phyloP scores from a whole-genome alignment of 1,140 invertebrate species.

The Drosophila setifemur region DNA sequence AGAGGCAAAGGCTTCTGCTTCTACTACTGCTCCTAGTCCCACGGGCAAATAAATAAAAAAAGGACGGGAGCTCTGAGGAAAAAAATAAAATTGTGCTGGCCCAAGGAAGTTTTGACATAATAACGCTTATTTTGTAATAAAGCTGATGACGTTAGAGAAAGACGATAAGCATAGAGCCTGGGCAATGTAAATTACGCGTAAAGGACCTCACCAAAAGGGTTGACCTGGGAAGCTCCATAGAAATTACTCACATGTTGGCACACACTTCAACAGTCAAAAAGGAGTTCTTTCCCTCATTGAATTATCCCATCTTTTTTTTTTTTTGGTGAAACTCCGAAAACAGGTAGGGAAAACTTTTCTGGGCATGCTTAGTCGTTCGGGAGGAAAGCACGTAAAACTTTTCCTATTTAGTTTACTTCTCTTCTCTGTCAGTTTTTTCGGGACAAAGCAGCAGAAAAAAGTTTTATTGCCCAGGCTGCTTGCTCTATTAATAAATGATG shows the following conservation, averaged over 20 bases:
- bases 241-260: slow-evolving; percentile 48
- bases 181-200: slow-evolving; percentile 43
- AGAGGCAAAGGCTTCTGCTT: slow-evolving; percentile 46
- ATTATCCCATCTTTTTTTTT: slow-evolving; percentile 42
- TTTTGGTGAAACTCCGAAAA: neutral
- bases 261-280: slow-evolving; percentile 15
- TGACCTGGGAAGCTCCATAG: slow-evolving; percentile 28
- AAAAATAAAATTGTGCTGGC: neutral
- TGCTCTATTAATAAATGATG: slow-evolving; percentile 56
- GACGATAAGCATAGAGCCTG: slow-evolving; percentile 16
- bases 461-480: slow-evolving; percentile 30
- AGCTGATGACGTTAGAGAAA: slow-evolving; percentile 40
- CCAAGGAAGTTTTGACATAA: slow-evolving; percentile 29
- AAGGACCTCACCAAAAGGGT: slow-evolving; percentile 29
- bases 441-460: slow-evolving; percentile 11
- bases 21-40: slow-evolving; percentile 8
- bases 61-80: neutral
- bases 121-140: slow-evolving; percentile 60
- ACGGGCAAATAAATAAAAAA: neutral
- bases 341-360: slow-evolving; percentile 29
- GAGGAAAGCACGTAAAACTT: slow-evolving; percentile 30
- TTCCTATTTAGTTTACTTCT: slow-evolving; percentile 54
- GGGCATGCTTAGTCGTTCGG: slow-evolving; percentile 9
- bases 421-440: slow-evolving; percentile 9
- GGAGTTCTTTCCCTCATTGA: slow-evolving; percentile 36